Percentiles rank a stretch among this genome's conserved stretches.
These are phyloP conservation scores for Drosophila lini DNA, from an alignment of 1,140 invertebrate species.

Conservation along the genomic window DNA sequence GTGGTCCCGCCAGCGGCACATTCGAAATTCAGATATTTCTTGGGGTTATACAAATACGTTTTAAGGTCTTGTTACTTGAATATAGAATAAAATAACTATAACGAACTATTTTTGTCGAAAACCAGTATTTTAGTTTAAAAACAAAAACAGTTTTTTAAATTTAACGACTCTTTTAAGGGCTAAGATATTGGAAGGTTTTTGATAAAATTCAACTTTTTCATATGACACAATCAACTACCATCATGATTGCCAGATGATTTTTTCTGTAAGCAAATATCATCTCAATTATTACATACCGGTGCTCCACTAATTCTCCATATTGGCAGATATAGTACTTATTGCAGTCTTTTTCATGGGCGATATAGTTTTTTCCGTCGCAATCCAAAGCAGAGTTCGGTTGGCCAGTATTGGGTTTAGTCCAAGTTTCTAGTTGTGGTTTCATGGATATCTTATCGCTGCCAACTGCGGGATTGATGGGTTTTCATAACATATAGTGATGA, in stretches of 20 bases:
- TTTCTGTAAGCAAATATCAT: neutral
- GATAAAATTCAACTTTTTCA: neutral
- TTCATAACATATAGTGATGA: too few species aligned
- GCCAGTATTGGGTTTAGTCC: conserved; percentile 44
- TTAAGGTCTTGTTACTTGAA: too few species aligned
- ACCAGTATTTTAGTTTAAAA: too few species aligned
- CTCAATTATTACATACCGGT: conserved; percentile 70
- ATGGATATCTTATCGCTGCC: conserved; percentile 38
- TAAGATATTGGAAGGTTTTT: neutral
- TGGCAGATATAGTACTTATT: conserved; percentile 92
- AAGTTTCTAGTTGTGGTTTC: conserved; percentile 17
- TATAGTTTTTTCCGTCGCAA: conserved; percentile 88
- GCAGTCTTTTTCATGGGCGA: conserved; percentile 89
- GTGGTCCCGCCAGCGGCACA: too few species aligned
- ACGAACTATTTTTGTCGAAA: too few species aligned
- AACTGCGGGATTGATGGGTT: conserved; percentile 26
- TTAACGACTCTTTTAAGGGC: too few species aligned
- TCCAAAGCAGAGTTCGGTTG: conserved; percentile 61
- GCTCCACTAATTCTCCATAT: conserved; percentile 87
- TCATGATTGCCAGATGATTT: neutral
- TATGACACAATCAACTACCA: neutral
- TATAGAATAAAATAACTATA: too few species aligned
- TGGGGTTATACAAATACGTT: too few species aligned
- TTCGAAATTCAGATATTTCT: too few species aligned
- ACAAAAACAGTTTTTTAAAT: too few species aligned